Base-by-base conservation (phyloP, 2,888 invertebrate genomes). In the Cerceris rybyensis region DNA sequence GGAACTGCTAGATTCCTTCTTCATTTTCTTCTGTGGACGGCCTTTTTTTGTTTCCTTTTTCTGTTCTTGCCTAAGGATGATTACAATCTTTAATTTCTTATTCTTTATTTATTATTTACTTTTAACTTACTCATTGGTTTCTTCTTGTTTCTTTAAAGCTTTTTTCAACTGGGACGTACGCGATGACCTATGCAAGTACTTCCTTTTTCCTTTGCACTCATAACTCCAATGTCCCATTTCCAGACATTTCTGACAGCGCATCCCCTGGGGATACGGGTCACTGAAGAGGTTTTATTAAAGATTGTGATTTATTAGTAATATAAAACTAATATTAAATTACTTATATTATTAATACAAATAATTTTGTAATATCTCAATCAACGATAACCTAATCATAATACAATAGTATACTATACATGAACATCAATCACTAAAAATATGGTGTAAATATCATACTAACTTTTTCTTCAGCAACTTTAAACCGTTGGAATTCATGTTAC, bases 211-310 rank as follows among this genome's bases (percentile, higher is more conserved):
- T 84, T 95, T 97, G 91, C 98, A 98, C 92, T 98, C 97, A 89
- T 97, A 98, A 76, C 98, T 98, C 98, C 98, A 98, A 91, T 98
- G 98, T 0, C 98, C 98, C 89, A 95, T 95, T 92, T 98, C 96
- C 61, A 98, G 93, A 90, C 98, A 98, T 93, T 98, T 98, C 92
- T 98, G 98, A 91, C 98, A 98, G 39, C 97, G 95, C 76, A 96
- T 94, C 11, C 96, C 96, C 92, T 96, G 95, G 0, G 96, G 96
- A 91, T 95, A 96, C n/a, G 92, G 87, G 84, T 91, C 88, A 50
- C 92, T 92, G 54, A 6, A 75, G 78, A 72, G 52, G 54, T 41
- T n/a, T 13, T 42, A 17, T 16, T 69, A 59, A 58, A 71, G 11
- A 61, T 50, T 39, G 39, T 71, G 8, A 54, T 49, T 14, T 59